Conservation (phyloP, 2,888 invertebrate genomes). For the Leptopilina drosophilae region DNA sequence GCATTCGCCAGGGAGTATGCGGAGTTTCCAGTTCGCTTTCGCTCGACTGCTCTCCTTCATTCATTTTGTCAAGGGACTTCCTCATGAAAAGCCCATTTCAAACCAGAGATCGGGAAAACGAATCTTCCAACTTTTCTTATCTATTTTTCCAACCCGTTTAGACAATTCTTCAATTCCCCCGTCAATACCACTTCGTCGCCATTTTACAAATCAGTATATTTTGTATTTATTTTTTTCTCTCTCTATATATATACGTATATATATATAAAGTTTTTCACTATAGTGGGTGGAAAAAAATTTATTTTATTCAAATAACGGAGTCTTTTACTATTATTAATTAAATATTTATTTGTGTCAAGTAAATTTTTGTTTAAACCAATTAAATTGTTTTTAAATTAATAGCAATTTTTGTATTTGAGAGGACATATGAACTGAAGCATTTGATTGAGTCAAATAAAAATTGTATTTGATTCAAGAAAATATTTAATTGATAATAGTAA, state of each 20-base stretch:
- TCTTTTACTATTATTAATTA: no score
- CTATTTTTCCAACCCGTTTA: slow-evolving; percentile 14
- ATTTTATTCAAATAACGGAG: no score
- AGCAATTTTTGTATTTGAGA: no score
- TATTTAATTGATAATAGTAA: no score
- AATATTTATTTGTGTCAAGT: no score
- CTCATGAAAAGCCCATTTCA: slow-evolving; percentile 44
- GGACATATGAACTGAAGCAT: no score
- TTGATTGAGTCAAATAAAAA: no score
- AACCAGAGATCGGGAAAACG: slow-evolving; percentile 45
- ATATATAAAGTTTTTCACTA: background rate
- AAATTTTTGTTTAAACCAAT: no score
- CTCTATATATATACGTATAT: background rate
- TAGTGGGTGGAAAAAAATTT: no score
- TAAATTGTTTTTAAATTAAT: no score
- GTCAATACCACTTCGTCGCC: slow-evolving; percentile 1
- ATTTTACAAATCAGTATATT: slow-evolving; percentile 8
- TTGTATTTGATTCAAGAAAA: no score
- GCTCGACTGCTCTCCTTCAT: slow-evolving; percentile 45
- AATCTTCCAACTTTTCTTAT: slow-evolving; percentile 44
- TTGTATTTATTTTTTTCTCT: background rate
- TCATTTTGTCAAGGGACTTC: slow-evolving; percentile 45
- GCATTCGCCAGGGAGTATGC: slow-evolving; percentile 65
- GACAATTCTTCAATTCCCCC: slow-evolving; percentile 12
- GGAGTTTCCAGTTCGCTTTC: slow-evolving; percentile 50